These are phyloP conservation scores for Leptodactylus fuscus DNA, from an alignment of 2,113 vertebrate genomes.

Conservation along the genomic window DNA sequence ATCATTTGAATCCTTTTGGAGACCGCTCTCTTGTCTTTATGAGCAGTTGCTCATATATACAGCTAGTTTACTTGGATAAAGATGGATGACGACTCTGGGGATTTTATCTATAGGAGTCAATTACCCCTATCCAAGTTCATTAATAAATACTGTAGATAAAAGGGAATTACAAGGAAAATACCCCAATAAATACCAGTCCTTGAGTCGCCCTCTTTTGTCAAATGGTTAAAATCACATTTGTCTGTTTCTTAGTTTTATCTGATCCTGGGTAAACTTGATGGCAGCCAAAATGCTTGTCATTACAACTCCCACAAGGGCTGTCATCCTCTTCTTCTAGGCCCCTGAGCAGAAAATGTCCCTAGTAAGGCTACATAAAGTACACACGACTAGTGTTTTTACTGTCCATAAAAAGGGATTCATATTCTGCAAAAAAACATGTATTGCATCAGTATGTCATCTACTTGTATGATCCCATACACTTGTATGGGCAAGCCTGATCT, in stretches of 20 bases:
- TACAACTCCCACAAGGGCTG: no score
- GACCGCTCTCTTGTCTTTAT: not conserved
- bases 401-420: no score
- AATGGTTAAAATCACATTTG: no score
- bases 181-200: not conserved
- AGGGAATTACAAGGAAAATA: not conserved
- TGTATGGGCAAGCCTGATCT: no score
- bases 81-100: not conserved
- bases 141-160: constrained; percentile 1
- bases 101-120: not conserved
- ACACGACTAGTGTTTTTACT: no score
- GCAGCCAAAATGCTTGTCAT: no score
- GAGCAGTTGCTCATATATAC: constrained; percentile 13
- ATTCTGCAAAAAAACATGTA: no score
- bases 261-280: no score
- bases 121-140: not conserved
- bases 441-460: no score
- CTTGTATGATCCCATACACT: no score
- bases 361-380: no score
- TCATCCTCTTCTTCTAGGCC: not conserved
- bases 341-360: not conserved
- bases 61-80: not conserved
- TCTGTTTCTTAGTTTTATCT: not conserved
- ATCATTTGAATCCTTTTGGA: not conserved
- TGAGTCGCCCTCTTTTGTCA: not conserved